Evolutionary conservation across 2,797 vertebrate species (phyloP), one percentile per base, ranked within the genome.

Genomic region (Naso thynnoides): DNA sequence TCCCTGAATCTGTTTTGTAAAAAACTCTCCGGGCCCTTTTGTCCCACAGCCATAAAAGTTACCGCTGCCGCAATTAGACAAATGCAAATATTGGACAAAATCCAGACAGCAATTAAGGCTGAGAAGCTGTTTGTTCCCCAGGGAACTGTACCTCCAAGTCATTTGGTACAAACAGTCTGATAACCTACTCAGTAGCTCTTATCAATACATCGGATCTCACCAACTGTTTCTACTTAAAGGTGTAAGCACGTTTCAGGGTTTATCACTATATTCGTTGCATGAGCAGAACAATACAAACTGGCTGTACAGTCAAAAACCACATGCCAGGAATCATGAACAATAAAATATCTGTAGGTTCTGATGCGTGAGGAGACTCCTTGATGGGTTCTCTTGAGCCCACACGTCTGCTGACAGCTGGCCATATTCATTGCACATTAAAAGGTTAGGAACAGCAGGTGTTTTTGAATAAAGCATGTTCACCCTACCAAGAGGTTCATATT

Each of bases 391-490:
- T 26, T 36, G 26, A 54, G 33, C 54, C 41, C 39, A 39, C 64
- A 33, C 42, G 31, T 76, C 49, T 47, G 14, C 31, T 45, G 54
- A 73, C 84, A 88, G 80, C 66, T 84, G 75, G 26, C 54, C 52
- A 15, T 76, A 48, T 68, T 84, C 66, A 78, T 74, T 81, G 76
- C 77, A 78, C 83, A 89, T 88, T 87, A 77, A 81, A 68, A 78
- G 56, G 59, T 50, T 72, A 70, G 81, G 81, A 81, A 75, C 70
- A 70, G 83, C 85, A 84, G 82, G 75, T 89, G 79, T 78, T 79
- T 73, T 21, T 86, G 85, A 92, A 88, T 88, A 88, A 88, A 82
- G 75, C 63, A 88, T 83, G 81, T 48, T 77, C 72, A 36, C 57
- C 54, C 53, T 16, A 68, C 60, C 78, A 68, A n/a, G 4, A 15